Conservation (phyloP, 2,113 vertebrate genomes). For the Pterocles gutturalis region DNA sequence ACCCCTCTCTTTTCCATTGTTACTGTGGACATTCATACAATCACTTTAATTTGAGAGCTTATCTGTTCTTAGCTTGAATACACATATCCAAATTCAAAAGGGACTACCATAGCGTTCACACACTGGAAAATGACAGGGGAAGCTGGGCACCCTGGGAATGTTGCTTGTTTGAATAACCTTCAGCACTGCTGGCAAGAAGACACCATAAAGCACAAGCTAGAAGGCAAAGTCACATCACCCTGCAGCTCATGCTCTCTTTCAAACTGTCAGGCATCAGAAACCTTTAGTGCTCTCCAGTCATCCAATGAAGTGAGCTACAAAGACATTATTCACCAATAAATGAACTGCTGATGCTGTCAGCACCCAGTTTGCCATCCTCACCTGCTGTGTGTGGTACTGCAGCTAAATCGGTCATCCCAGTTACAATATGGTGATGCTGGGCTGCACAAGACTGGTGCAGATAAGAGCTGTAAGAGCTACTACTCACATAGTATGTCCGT, state of each 20-base stretch:
- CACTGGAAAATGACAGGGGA: background rate
- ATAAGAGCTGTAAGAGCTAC: background rate
- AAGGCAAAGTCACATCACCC: background rate
- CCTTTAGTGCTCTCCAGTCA: background rate
- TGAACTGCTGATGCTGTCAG: background rate
- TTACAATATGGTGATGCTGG: background rate
- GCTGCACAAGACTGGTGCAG: accelerated
- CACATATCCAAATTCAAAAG: background rate
- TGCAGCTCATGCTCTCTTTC: background rate
- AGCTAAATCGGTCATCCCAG: accelerated
- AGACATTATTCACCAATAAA: background rate
- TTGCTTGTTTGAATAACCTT: background rate
- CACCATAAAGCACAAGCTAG: background rate
- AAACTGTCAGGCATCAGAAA: background rate
- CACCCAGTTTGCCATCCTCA: background rate
- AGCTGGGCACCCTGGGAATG: background rate
- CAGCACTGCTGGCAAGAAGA: background rate
- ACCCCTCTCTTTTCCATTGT: background rate
- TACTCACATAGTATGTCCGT: accelerated
- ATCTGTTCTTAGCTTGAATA: background rate
- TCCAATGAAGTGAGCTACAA: background rate
- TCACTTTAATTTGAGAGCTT: background rate
- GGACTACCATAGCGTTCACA: background rate
- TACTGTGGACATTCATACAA: background rate
- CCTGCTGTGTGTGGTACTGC: background rate